phyloP scores from a whole-genome alignment of 2,888 invertebrate species.

The Sesia apiformis region DNA sequence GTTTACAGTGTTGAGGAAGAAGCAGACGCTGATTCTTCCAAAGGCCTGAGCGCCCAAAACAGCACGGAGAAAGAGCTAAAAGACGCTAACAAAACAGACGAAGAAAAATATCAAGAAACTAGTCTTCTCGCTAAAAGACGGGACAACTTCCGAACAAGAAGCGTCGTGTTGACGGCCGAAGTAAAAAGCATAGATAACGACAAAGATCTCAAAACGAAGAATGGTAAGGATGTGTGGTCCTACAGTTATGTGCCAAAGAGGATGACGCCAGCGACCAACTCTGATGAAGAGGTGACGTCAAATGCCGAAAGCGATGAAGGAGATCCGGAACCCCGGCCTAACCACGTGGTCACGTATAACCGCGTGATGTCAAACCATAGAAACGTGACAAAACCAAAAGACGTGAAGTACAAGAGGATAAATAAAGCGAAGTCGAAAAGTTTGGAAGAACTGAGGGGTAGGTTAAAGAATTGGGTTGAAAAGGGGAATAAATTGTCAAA shows the following conservation, averaged over 20 bases:
- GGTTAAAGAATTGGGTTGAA: slow-evolving; percentile 90
- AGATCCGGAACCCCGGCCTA: slow-evolving; percentile 49
- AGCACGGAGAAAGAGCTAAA: slow-evolving; percentile 66
- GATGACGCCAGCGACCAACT: slow-evolving; percentile 56
- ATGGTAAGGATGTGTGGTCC: slow-evolving; percentile 52
- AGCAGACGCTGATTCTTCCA: slow-evolving; percentile 77
- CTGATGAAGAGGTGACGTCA: slow-evolving; percentile 59
- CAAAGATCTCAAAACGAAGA: slow-evolving; percentile 47
- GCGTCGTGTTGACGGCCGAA: slow-evolving; percentile 59
- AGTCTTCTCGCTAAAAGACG: slow-evolving; percentile 62
- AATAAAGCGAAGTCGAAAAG: slow-evolving; percentile 94
- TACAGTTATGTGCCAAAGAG: slow-evolving; percentile 70
- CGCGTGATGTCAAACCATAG: slow-evolving; percentile 93
- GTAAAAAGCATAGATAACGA: slow-evolving; percentile 60
- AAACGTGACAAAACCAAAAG: slow-evolving; percentile 92
- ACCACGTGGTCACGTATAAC: slow-evolving; percentile 84
- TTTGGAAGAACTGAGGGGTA: slow-evolving; percentile 86
- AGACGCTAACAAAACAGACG: slow-evolving; percentile 62
- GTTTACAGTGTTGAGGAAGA: slow-evolving; percentile 93
- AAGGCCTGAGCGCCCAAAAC: slow-evolving; percentile 64
- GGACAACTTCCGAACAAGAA: slow-evolving; percentile 66
- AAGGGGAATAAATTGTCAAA: slow-evolving; percentile 82
- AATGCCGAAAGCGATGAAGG: slow-evolving; percentile 58
- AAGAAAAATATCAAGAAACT: slow-evolving; percentile 72
- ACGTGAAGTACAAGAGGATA: slow-evolving; percentile 92